These are phyloP conservation scores for Metalampra italica DNA, from an alignment of 2,888 invertebrate genomes.

Conservation along the genomic window DNA sequence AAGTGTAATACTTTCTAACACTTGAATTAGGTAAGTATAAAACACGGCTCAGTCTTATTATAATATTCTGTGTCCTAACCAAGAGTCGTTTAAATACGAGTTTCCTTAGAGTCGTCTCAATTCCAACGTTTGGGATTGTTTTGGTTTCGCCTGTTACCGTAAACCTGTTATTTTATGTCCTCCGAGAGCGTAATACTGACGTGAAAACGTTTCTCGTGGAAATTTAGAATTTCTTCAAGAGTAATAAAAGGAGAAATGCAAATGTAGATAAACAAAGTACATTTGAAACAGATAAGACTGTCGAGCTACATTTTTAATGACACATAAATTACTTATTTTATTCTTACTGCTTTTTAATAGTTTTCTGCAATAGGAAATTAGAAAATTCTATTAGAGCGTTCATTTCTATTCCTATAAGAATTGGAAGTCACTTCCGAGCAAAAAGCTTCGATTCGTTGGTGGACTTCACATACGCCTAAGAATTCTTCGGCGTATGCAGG, in stretches of 20 bases:
- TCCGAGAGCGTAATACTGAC: constrained; percentile 34
- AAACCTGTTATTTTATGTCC: constrained; percentile 51
- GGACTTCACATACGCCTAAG: too few species aligned
- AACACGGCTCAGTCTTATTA: too few species aligned
- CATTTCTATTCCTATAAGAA: too few species aligned
- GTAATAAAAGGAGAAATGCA: constrained; percentile 26
- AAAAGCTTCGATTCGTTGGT: too few species aligned
- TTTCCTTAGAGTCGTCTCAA: background rate
- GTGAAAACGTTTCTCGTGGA: constrained; percentile 26
- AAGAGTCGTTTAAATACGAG: too few species aligned
- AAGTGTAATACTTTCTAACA: too few species aligned
- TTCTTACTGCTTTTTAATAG: background rate
- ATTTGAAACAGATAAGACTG: background rate
- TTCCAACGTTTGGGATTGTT: constrained; percentile 32
- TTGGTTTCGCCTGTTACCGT: constrained; percentile 42
- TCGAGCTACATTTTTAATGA: background rate
- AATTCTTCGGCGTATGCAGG: too few species aligned
- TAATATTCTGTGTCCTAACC: too few species aligned
- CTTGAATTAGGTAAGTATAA: too few species aligned
- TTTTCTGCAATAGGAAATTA: background rate
- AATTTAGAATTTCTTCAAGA: constrained; percentile 25
- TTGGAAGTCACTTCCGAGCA: too few species aligned
- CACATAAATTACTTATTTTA: background rate
- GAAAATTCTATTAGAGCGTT: background rate
- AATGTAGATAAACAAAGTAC: constrained; percentile 4